These are phyloP conservation scores for Myiozetetes cayanensis DNA, from an alignment of 2,113 vertebrate genomes.

Conservation along the genomic window DNA sequence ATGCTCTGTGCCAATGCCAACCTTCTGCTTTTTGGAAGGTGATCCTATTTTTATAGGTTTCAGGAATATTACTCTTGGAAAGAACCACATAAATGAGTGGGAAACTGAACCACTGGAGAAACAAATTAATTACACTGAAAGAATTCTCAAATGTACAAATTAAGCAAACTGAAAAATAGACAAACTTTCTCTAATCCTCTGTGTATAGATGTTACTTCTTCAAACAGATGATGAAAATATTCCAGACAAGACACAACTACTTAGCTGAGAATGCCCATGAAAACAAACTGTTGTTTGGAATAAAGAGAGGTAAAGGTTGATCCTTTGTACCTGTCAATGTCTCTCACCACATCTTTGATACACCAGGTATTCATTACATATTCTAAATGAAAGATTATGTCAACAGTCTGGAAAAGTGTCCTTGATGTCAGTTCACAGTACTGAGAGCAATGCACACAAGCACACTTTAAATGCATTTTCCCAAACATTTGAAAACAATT, in stretches of 20 bases:
- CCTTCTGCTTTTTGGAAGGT: background rate
- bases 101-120: background rate
- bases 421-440: background rate
- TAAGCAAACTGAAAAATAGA: background rate
- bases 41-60: background rate
- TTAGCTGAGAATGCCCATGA: background rate
- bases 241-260: background rate
- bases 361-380: slow-evolving; percentile 1
- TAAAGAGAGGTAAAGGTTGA: background rate
- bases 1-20: background rate
- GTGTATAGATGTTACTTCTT: background rate
- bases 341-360: slow-evolving; percentile 16
- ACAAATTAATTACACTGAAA: background rate
- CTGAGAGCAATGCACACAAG: background rate
- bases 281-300: background rate
- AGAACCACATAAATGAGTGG: background rate
- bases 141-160: background rate
- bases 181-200: background rate
- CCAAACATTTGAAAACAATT: background rate
- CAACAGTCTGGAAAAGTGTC: background rate
- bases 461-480: background rate
- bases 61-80: background rate
- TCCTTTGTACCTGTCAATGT: background rate
- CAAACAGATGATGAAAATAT: background rate
- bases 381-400: background rate